These are phyloP conservation scores for Leptatherina wallacei DNA, from an alignment of 2,797 vertebrate genomes.

Conservation along the genomic window DNA sequence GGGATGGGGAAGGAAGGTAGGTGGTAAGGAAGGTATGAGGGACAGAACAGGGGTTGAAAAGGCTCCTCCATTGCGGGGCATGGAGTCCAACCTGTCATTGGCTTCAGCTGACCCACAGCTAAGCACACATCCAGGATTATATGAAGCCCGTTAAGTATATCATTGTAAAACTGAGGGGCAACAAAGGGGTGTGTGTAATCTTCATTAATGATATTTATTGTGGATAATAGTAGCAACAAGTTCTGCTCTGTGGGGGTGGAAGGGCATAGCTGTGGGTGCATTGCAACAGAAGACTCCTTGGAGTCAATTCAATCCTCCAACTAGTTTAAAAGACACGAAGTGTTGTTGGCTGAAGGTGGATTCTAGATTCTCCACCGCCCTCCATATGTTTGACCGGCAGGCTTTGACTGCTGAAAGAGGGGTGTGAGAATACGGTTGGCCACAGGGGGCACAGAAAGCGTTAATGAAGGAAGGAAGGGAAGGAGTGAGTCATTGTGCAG, in stretches of 20 bases:
- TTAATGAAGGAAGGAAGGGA: slow-evolving; percentile 47
- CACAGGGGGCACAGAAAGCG: slow-evolving; percentile 25
- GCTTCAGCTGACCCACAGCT: slow-evolving; percentile 12
- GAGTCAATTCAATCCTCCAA: slow-evolving; percentile 11
- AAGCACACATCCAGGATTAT: not conserved
- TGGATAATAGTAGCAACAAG: not conserved
- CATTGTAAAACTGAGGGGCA: not conserved
- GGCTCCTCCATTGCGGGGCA: slow-evolving; percentile 52
- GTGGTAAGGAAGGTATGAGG: slow-evolving; percentile 8
- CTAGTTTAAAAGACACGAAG: slow-evolving; percentile 5
- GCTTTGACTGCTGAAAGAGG: slow-evolving; percentile 27
- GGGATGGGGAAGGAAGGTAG: slow-evolving; percentile 6
- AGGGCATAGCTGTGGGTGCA: slow-evolving; percentile 9
- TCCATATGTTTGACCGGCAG: slow-evolving; percentile 29
- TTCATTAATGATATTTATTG: not conserved
- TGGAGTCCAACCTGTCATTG: slow-evolving; percentile 27
- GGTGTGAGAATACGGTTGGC: slow-evolving; percentile 41
- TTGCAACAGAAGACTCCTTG: slow-evolving; percentile 53
- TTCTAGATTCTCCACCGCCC: slow-evolving; percentile 28
- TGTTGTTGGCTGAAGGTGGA: slow-evolving; percentile 9
- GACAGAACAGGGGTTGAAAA: slow-evolving; percentile 22
- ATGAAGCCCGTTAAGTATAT: not conserved
- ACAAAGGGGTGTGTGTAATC: not conserved
- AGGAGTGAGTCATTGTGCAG: slow-evolving; percentile 60
- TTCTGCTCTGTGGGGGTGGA: not conserved